phyloP scores from a whole-genome alignment of 2,888 invertebrate species.

The Macaria notata region DNA sequence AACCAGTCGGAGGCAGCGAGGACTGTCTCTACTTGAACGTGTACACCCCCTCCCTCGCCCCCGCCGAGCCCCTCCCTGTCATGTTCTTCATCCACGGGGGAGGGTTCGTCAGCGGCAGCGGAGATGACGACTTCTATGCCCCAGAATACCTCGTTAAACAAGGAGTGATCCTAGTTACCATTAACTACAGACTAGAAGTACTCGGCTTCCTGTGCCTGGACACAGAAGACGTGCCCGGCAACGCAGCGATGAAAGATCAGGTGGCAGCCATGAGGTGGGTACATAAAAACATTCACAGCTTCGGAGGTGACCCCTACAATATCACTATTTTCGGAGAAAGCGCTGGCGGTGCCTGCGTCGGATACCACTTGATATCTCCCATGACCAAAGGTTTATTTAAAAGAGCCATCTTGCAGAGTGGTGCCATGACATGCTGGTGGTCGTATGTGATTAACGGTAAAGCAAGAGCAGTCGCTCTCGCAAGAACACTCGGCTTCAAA shows the following conservation, averaged over 20 bases:
- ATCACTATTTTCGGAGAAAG: slow-evolving; percentile 58
- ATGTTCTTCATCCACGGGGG: slow-evolving; percentile 55
- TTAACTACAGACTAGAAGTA: slow-evolving; percentile 48
- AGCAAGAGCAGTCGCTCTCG: slow-evolving; percentile 56
- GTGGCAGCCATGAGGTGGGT: slow-evolving; percentile 53
- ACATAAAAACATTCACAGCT: slow-evolving; percentile 47
- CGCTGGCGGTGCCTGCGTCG: slow-evolving; percentile 47
- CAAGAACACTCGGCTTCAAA: slow-evolving; percentile 43
- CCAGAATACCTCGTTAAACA: slow-evolving; percentile 47
- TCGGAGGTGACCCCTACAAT: slow-evolving; percentile 53
- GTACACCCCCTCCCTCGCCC: slow-evolving; percentile 46
- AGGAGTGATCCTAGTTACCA: slow-evolving; percentile 45
- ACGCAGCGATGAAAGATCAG: slow-evolving; percentile 55
- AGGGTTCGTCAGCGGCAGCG: slow-evolving; percentile 41
- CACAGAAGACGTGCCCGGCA: slow-evolving; percentile 48
- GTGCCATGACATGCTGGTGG: slow-evolving; percentile 83
- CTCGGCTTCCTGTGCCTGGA: slow-evolving; percentile 50
- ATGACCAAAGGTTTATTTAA: slow-evolving; percentile 58
- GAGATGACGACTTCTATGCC: slow-evolving; percentile 41
- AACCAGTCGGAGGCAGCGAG: slow-evolving; percentile 43
- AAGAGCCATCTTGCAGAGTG: slow-evolving; percentile 85
- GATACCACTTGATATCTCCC: slow-evolving; percentile 53
- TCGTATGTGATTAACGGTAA: slow-evolving; percentile 67
- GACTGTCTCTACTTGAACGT: slow-evolving; percentile 60
- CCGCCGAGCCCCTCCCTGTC: slow-evolving; percentile 43